These are phyloP conservation scores for Drosophila meridionalis DNA, from an alignment of 2,888 invertebrate species.

Conservation along the genomic window DNA sequence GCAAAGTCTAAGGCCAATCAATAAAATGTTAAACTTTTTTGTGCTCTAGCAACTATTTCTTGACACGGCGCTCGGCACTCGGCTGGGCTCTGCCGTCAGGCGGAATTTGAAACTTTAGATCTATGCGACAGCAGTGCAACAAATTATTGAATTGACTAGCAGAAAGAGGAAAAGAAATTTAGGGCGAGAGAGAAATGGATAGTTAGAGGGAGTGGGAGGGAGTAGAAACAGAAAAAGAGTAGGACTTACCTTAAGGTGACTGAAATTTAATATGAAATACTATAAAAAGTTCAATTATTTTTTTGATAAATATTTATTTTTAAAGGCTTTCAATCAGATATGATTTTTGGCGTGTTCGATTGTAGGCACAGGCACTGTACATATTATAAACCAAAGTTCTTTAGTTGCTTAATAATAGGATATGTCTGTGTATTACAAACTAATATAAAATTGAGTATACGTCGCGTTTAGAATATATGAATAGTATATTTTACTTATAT, in stretches of 20 bases:
- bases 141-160: constrained; percentile 24
- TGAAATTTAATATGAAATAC: not conserved
- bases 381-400: no score
- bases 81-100: constrained; percentile 19
- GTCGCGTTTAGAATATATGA: no score
- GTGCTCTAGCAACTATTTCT: constrained; percentile 29
- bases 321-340: no score
- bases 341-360: no score
- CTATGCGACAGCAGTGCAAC: constrained; percentile 14
- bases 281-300: no score
- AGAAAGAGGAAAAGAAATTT: not conserved
- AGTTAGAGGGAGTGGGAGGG: not conserved
- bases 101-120: constrained; percentile 21
- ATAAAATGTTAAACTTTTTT: constrained; percentile 38
- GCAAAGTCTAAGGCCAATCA: constrained; percentile 44
- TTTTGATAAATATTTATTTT: no score
- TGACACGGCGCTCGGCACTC: constrained; percentile 27
- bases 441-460: no score
- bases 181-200: not conserved
- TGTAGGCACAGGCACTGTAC: no score
- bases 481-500: no score
- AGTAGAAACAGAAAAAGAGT: not conserved
- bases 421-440: no score
- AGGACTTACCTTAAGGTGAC: not conserved
- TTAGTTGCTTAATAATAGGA: no score